Evolutionary conservation across 2,113 vertebrate species (phyloP), one percentile per base, ranked within the genome.

Genomic region (Malurus cyaneus): DNA sequence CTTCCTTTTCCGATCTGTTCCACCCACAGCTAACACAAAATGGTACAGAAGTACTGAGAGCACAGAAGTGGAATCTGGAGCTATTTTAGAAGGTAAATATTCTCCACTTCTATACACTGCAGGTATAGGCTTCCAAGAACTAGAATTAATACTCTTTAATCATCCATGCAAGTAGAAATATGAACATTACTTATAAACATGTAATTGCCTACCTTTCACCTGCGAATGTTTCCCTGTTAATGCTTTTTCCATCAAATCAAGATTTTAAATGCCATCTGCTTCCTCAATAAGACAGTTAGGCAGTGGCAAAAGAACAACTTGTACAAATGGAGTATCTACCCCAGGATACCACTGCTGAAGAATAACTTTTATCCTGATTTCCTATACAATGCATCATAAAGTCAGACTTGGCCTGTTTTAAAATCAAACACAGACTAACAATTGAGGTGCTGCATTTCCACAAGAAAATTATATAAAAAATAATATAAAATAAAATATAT

Each of bases 1-100:
- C n/a, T 67, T 82, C 10, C 10, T 73, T 47, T 76, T 44, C 65
- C 0, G 0, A 56, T 56, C 31, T 76, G 15, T 79, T 81, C 78
- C 60, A 86, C 26, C 18, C 65, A 85, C 32, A 44, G 39, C 23
- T 64, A 74, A 54, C 70, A 73, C 18, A 93, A 59, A 83, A 47
- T 0, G 0, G 26, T 15, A 65, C n/a, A 72, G 62, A 77, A 36
- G 0, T 11, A 78, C 4, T 3, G 5, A 29, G 29, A 20, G 44
- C 18, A 65, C 42, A 89, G 72, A 70, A 60, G 50, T 78, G 50
- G 41, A 80, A 65, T 50, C 15, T 8, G 7, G 49, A 86, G 67
- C 59, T 80, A 12, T 21, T 56, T 26, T 24, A 57, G 28, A n/a
- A 86, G 24, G 31, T 14, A 62, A 84, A 78, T 69, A 77, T 34